Evolutionary conservation across 1,140 invertebrate species (phyloP).

Genomic region (Dreissena polymorpha): DNA sequence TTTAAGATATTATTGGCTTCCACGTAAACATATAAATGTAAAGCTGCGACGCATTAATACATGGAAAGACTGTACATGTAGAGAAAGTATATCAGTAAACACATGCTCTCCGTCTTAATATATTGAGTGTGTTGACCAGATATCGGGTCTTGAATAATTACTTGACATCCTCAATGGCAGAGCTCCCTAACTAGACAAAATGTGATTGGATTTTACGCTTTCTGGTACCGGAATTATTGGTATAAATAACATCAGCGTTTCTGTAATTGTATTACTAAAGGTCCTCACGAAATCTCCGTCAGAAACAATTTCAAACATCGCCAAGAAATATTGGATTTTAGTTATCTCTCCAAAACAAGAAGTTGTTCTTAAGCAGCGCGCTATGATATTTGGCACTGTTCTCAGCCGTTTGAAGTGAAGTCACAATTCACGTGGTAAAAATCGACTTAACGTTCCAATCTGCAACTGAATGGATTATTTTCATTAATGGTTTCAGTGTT

Average conservation of each 20-base stretch:
- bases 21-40: no score
- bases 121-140: no score
- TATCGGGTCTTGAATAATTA: not conserved
- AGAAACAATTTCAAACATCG: constrained; percentile 5
- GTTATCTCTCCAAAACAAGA: not conserved
- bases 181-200: not conserved
- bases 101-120: no score
- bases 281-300: constrained; percentile 7
- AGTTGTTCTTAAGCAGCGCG: not conserved
- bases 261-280: not conserved
- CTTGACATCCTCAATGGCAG: not conserved
- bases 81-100: no score
- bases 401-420: not conserved
- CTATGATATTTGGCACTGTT: not conserved
- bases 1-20: no score
- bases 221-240: not conserved
- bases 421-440: no score
- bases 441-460: no score
- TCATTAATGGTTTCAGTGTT: no score
- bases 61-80: no score
- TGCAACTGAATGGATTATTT: no score
- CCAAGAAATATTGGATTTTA: constrained; percentile 1
- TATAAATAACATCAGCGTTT: constrained; percentile 4
- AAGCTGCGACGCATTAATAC: no score
- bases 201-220: not conserved